Conservation (phyloP, 2,797 vertebrate species). For the Falco cherrug region DNA sequence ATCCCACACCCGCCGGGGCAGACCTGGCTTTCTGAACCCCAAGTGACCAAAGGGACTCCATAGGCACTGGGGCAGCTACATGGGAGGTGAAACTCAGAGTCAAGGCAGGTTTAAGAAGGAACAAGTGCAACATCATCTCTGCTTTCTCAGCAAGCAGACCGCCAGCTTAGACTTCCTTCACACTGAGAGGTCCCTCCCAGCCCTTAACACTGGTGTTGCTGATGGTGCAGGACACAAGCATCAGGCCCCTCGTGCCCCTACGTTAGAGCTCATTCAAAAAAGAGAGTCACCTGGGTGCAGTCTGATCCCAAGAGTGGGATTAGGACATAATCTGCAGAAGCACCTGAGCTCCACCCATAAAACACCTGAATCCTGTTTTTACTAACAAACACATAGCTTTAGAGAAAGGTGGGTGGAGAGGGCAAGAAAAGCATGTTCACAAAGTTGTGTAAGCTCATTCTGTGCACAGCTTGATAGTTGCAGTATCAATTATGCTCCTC, state of each 20-base stretch:
- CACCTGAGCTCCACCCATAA: constrained; percentile 23
- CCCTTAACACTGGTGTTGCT: fast-evolving
- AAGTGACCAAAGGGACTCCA: background rate
- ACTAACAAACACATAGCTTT: constrained; percentile 5
- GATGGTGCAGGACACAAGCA: background rate
- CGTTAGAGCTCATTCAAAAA: background rate
- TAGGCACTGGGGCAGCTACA: background rate
- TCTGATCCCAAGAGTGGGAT: background rate
- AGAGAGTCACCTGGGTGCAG: background rate
- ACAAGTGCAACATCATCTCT: background rate
- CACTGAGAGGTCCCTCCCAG: background rate
- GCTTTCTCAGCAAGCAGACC: background rate
- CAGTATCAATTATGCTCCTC: constrained; percentile 48
- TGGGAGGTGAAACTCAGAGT: background rate
- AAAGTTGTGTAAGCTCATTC: constrained; percentile 51
- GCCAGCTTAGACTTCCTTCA: background rate
- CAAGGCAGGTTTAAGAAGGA: background rate
- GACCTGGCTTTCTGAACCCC: background rate
- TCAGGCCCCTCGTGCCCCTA: fast-evolving
- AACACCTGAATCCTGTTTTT: constrained; percentile 24
- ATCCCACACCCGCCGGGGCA: background rate
- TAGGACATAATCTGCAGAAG: background rate
- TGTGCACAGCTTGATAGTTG: background rate
- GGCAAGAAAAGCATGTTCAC: constrained; percentile 57
- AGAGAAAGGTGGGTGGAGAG: constrained; percentile 35